Percentiles rank a stretch among this genome's conserved stretches.
Conservation (phyloP, 2,888 invertebrate species). For the Drepanosiphum platanoidis region DNA sequence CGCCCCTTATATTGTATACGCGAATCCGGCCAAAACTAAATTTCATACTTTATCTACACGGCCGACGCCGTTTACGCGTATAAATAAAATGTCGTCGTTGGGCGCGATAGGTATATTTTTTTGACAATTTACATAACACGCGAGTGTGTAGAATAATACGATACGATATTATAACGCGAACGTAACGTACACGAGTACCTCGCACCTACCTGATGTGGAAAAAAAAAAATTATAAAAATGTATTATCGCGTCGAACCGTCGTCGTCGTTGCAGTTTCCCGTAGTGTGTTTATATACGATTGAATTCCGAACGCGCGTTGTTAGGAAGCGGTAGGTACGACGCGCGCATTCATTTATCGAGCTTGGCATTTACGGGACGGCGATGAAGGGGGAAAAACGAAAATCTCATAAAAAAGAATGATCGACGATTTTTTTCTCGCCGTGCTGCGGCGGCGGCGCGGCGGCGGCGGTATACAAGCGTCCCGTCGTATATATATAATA, state of each 20-base stretch:
- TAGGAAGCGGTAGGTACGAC: no score
- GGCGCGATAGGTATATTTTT: no score
- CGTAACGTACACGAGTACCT: not conserved
- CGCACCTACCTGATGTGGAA: not conserved
- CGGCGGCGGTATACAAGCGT: no score
- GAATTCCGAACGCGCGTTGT: not conserved
- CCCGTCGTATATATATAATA: not conserved
- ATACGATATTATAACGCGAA: not conserved
- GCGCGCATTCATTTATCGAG: not conserved
- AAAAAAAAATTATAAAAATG: no score
- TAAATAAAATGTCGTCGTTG: no score
- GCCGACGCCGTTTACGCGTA: no score
- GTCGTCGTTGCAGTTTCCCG: not conserved
- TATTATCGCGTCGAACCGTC: not conserved
- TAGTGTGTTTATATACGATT: not conserved
- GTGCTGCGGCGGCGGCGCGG: no score
- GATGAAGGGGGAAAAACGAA: not conserved
- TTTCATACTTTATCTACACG: constrained; percentile 33
- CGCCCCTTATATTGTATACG: not conserved
- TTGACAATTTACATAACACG: not conserved
- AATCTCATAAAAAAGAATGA: constrained; percentile 5
- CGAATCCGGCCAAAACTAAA: constrained; percentile 13
- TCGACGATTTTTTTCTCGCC: constrained; percentile 28
- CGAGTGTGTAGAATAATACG: not conserved
- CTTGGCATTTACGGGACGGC: not conserved